Evolutionary conservation across 2,113 vertebrate species (phyloP).

Genomic region (Salvelinus alpinus): DNA sequence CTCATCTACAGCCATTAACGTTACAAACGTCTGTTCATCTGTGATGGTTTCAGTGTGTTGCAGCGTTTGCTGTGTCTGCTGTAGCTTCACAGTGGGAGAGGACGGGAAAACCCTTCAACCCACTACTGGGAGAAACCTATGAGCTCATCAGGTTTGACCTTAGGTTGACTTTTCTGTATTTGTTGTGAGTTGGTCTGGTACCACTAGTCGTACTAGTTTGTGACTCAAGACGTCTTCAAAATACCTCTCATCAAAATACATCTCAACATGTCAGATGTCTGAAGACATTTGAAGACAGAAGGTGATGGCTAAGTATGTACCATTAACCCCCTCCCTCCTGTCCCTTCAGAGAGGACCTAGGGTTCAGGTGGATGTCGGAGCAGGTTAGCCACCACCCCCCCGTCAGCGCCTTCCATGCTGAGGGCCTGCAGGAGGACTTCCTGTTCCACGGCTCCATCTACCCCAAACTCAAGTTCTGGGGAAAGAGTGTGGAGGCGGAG

Average conservation of each 20-base stretch:
- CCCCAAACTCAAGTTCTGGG: slow-evolving; percentile 98
- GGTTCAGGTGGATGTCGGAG: slow-evolving; percentile 93
- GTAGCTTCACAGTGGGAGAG: slow-evolving; percentile 98
- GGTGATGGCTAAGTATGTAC: background rate
- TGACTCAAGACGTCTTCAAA: background rate
- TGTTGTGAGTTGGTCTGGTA: background rate
- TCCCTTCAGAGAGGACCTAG: slow-evolving; percentile 87
- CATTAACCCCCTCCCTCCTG: background rate
- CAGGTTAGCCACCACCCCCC: slow-evolving; percentile 99
- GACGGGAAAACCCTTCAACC: slow-evolving; percentile 97
- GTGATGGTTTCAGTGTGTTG: slow-evolving; percentile 80
- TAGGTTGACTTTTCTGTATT: background rate
- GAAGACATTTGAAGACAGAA: too few species aligned
- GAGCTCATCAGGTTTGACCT: slow-evolving; percentile 87
- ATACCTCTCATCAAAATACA: background rate
- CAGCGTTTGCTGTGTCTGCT: slow-evolving; percentile 95
- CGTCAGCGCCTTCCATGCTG: slow-evolving; percentile 94
- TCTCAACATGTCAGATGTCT: background rate
- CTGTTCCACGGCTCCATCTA: slow-evolving; percentile 97
- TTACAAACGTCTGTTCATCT: background rate
- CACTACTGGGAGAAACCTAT: slow-evolving; percentile 93
- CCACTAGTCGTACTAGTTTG: background rate
- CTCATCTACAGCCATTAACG: background rate
- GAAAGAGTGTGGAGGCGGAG: slow-evolving; percentile 97
- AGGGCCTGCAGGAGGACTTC: slow-evolving; percentile 91